A percentile compares a stretch with the other conserved stretches of the same genome.
phyloP scores from a whole-genome alignment of 2,113 vertebrate genomes.

The Zosterops lateralis region DNA sequence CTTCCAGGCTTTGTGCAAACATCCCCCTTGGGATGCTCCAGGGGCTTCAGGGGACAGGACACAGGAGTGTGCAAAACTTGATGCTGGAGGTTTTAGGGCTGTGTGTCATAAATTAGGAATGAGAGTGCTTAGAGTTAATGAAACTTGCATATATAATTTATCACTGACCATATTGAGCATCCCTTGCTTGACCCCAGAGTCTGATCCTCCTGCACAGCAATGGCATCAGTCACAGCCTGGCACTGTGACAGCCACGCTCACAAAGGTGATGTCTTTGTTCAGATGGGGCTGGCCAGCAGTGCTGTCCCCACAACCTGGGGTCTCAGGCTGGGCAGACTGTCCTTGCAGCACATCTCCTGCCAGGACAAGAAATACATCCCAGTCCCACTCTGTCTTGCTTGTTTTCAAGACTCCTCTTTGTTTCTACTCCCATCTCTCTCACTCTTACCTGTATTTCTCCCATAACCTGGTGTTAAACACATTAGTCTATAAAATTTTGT shows the following conservation, averaged over 20 bases:
- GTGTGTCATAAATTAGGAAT: not conserved
- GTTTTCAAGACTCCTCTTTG: not conserved
- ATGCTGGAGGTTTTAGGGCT: not conserved
- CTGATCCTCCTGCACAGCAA: rapidly evolving
- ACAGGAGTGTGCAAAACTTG: not conserved
- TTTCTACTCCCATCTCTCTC: not conserved
- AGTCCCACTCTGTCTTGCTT: not conserved
- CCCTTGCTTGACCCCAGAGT: not conserved
- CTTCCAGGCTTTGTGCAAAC: rapidly evolving
- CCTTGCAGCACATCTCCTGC: not conserved
- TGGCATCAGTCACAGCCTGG: not conserved
- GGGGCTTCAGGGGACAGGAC: not conserved
- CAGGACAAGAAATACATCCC: not conserved
- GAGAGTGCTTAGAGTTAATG: not conserved
- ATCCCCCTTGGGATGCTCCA: not conserved
- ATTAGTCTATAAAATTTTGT: not conserved
- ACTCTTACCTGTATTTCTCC: not conserved
- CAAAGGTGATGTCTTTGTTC: rapidly evolving
- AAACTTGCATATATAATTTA: constrained; percentile 15
- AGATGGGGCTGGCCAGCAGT: not conserved
- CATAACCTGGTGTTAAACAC: not conserved
- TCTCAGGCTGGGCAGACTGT: not conserved
- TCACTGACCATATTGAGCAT: not conserved
- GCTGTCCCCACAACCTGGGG: not conserved
- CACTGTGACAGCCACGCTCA: rapidly evolving